These are phyloP conservation scores for Ormyrus labotus DNA, from an alignment of 2,888 invertebrate genomes.

Conservation along the genomic window DNA sequence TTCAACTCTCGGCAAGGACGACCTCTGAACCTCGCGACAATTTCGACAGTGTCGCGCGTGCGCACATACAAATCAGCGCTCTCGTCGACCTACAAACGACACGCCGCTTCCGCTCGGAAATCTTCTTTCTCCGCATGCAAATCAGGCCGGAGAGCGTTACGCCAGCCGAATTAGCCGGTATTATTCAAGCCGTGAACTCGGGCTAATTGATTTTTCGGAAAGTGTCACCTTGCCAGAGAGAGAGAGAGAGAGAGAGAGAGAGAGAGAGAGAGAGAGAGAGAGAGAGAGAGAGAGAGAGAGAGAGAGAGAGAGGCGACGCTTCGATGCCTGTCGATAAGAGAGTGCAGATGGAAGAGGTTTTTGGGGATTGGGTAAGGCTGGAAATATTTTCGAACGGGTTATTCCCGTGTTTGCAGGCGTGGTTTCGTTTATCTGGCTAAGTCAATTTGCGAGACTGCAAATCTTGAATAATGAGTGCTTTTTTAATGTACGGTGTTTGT, in stretches of 20 bases:
- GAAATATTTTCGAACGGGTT: no score
- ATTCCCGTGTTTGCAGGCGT: no score
- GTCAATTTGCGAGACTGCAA: no score
- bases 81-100: conserved; percentile 30
- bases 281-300: neutral
- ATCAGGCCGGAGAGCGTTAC: neutral
- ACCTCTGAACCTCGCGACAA: conserved; percentile 10
- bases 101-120: neutral
- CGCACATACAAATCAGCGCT: conserved; percentile 23
- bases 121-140: neutral
- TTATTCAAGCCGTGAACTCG: neutral
- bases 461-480: no score
- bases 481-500: no score
- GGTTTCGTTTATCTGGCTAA: no score
- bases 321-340: no score
- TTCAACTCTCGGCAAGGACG: conserved; percentile 22
- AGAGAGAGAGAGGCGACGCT: neutral
- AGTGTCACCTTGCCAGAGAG: neutral
- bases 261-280: neutral
- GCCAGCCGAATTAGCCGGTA: neutral
- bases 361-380: no score
- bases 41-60: conserved; percentile 20
- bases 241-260: neutral
- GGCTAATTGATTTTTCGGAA: neutral
- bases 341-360: no score